Evolutionary conservation across 2,888 invertebrate species (phyloP), one percentile per base, ranked within the genome.

Genomic region (Cynaeus angustus): DNA sequence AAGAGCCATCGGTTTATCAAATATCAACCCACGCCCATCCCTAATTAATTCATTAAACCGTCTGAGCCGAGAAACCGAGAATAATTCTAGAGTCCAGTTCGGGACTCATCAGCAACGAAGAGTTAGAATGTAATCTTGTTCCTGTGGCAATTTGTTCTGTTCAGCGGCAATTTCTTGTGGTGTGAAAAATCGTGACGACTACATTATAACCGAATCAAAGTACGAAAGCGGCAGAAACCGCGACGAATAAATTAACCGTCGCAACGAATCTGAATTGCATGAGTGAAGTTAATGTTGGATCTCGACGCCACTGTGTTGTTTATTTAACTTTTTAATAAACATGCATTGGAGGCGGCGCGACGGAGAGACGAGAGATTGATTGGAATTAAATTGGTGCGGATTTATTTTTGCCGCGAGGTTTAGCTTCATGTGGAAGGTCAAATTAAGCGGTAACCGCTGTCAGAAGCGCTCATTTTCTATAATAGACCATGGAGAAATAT

Each of bases 1-100:
- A 73, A 66, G 41, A 45, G 14, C 55, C 46, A 21, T n/a, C 65
- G 53, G 53, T 56, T 66, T 56, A 66, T 66, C 66, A 66, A 66
- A 56, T 66, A 56, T 48, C 48, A 38, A 28, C 48, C 66, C 66
- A 66, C 71, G 66, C 68, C 69, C 50, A 58, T 26, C 58, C 58
- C 48, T 56, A 66, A 66, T 56, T 66, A 66, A 66, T 66, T 66
- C 66, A 66, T 66, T 65, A 66, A 26, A 16, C 41, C 55, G 61
- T 61, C 61, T 61, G 61, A 48, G 59, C 46, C 37, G 43, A 33
- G 33, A 33, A 33, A 33, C 33, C 33, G 33, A 33, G 21, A 21
- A 21, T 21, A 21, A 21, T 21, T 21, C 2, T 21, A 4, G 21
- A 21, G 21, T 4, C 21, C 21, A 21, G 21, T 21, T 21, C 4